Conservation (phyloP, 2,113 vertebrate species). For the Saccopteryx leptura region DNA sequence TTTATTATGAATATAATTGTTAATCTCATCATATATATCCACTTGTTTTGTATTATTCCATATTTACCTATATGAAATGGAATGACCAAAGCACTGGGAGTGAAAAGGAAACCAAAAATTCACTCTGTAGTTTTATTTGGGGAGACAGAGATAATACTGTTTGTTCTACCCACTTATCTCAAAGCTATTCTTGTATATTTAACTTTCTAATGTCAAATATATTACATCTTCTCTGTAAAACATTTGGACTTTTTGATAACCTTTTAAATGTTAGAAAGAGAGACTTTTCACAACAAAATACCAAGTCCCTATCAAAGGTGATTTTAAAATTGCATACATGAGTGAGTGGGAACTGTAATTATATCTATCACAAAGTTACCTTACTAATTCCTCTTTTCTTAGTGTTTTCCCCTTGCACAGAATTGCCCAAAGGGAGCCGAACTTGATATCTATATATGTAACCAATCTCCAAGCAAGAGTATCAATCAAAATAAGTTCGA, state of each 20-base stretch:
- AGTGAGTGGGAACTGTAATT: neutral
- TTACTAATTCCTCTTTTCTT: neutral
- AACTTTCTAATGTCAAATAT: neutral
- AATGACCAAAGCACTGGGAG: constrained; percentile 54
- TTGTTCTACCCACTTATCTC: constrained; percentile 1
- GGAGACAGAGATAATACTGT: accelerated
- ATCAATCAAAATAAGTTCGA: neutral
- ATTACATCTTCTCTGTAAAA: neutral
- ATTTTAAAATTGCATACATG: neutral
- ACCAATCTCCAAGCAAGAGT: neutral
- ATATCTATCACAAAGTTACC: neutral
- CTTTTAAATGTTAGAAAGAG: neutral
- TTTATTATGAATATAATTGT: constrained; percentile 59
- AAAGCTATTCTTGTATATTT: neutral
- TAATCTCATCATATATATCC: constrained; percentile 74
- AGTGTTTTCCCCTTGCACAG: neutral
- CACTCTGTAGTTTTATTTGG: neutral
- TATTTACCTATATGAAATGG: constrained; percentile 67
- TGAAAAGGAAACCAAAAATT: constrained; percentile 42
- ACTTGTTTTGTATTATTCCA: constrained; percentile 61
- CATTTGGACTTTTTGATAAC: neutral
- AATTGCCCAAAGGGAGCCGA: neutral
- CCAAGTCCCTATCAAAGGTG: neutral
- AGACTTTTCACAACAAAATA: neutral
- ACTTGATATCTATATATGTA: neutral